Evolutionary conservation across 2,113 vertebrate species (phyloP), one percentile per base, ranked within the genome.

Genomic region (Puffinus mauretanicus): DNA sequence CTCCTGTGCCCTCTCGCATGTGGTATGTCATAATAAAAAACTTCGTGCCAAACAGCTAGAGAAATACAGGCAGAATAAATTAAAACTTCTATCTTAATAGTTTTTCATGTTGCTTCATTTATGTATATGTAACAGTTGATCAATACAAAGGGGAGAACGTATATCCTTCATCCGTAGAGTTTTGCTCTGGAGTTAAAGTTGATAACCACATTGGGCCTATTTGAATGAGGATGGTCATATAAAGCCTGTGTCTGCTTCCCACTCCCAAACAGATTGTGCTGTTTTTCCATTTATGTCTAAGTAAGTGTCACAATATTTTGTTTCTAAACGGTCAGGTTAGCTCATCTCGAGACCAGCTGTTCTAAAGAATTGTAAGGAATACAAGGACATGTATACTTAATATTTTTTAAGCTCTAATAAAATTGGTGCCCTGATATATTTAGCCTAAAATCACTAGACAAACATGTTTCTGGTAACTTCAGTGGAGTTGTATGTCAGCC

Each of bases 1-100:
- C 96, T 94, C 94, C 95, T 95, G 91, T 97, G 94, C 93, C 92
- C 96, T 95, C 89, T 81, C 96, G 80, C 75, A 80, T 83, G 57
- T 81, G 19, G 24, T 78, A 47, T 90, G 73, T 96, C 90, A 47
- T 88, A 72, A 85, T 38, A 83, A 92, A 87, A 71, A 69, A 38
- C 21, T 75, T 90, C 72, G 75, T 38, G 25, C 72, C 62, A 82
- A 87, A 65, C 40, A 83, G 44, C 79, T 85, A 82, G 32, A 84
- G 60, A 82, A 95, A 94, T 70, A 76, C 40, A 91, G 86, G 46
- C 42, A 66, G 79, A 88, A 67, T 14, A 72, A 86, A 82, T 71
- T 9, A 36, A 85, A 88, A 49, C 51, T 75, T 90, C 61, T 70
- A 27, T 90, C 26, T 61, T 65, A 67, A 44, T 62, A 18, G 7